Base-by-base conservation (phyloP, 2,888 invertebrate species). In the Fragum sueziense region DNA sequence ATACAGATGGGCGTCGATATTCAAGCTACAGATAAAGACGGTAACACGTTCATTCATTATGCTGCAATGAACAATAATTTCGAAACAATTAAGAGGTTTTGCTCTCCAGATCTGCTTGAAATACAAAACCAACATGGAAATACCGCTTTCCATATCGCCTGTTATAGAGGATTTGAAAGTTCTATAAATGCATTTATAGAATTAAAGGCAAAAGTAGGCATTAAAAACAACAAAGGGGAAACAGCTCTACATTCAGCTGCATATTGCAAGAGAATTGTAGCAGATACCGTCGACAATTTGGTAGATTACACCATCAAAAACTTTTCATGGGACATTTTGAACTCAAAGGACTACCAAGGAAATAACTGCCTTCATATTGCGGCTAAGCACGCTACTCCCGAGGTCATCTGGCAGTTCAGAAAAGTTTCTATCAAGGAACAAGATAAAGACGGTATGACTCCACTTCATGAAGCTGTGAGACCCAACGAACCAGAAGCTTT, bases 121-220 rank as follows among this genome's bases (percentile, higher is more conserved):
- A 67, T 62, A 4, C 76, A 87, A 74, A 91, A 91, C 70, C 70
- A 76, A 7, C 71, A 87, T 27, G 91, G 91, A 1, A 87, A 91
- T 79, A 92, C 91, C 1, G 85, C 92, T 0, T 79, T 93, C 7
- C 92, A 93, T 76, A 82, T 92, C 59, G 91, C 92, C 0, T 90
- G 89, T 72, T 81, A 84, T n/a, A 79, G 84, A 52, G 92, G 92
- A 3, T 82, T 90, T 72, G 59, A 82, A 22, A 88, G 88, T 7
- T 82, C 88, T 14, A 86, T 90, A 14, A 29, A 79, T 17, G 72
- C 82, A 9, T 77, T 91, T 1, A 71, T 91, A 25, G 74, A 85
- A 33, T 68, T 70, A 59, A 91, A 91, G 41, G 88, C 89, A 17
- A 90, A 88, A 57, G 85, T 90, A 11, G 86, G 89, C 71, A 80